Conservation (phyloP, 23 tunicate genomes). For the Corella eumyota region DNA sequence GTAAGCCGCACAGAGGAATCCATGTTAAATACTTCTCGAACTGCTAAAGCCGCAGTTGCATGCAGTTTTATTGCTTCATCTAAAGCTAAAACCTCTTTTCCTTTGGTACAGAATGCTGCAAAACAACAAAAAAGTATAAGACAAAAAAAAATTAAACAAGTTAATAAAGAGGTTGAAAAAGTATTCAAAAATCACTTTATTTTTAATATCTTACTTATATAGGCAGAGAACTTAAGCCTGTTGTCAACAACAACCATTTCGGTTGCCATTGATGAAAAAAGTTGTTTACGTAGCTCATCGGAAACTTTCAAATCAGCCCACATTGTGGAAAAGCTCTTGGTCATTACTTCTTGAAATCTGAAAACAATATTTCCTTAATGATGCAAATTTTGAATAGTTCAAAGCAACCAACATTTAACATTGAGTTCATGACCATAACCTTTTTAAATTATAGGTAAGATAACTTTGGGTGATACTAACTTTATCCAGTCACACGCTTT, state of each 20-base stretch:
- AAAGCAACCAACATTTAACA: too few species aligned
- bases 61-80: conserved; percentile 58
- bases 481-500: conserved; percentile 48
- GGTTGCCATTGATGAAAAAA: conserved; percentile 18
- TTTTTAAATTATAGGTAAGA: too few species aligned
- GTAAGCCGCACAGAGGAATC: conserved; percentile 62
- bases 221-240: conserved; percentile 7
- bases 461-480: too few species aligned
- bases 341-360: conserved; percentile 26
- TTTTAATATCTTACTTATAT: conserved; percentile 8
- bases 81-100: conserved; percentile 44
- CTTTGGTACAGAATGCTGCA: conserved; percentile 60
- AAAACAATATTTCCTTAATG: neutral
- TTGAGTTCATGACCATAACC: too few species aligned
- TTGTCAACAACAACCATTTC: conserved; percentile 20
- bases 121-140: too few species aligned
- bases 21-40: conserved; percentile 63
- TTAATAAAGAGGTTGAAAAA: too few species aligned
- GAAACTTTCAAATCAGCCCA: conserved; percentile 41
- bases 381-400: too few species aligned
- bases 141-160: too few species aligned
- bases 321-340: conserved; percentile 15
- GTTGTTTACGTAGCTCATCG: conserved; percentile 17
- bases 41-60: conserved; percentile 65
- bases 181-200: neutral